Evolutionary conservation across 2,113 vertebrate species (phyloP).

Genomic region (Daboia siamensis): DNA sequence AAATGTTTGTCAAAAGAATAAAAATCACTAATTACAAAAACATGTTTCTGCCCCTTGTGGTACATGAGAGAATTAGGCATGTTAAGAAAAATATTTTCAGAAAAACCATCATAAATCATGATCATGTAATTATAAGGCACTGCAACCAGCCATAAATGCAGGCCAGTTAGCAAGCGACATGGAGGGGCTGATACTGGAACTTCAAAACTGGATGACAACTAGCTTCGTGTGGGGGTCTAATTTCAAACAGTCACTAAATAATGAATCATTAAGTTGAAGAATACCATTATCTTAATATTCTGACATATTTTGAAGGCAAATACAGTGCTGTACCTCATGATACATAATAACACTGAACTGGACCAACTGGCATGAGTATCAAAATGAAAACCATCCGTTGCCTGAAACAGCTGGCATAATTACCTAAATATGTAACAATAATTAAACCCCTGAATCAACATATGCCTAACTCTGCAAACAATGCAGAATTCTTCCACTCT

Average conservation of each 20-base stretch:
- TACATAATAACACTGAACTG: neutral
- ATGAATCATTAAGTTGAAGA: neutral
- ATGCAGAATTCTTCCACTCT: neutral
- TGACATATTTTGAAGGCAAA: neutral
- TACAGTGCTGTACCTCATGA: neutral
- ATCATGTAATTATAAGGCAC: neutral
- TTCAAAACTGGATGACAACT: neutral
- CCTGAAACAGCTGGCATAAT: neutral
- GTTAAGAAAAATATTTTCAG: neutral
- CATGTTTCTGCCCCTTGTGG: neutral
- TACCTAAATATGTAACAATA: neutral
- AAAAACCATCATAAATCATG: neutral
- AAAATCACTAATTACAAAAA: neutral
- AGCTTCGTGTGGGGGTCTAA: neutral
- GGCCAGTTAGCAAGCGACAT: neutral
- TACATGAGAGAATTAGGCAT: neutral
- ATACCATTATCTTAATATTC: neutral
- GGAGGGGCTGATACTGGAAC: neutral
- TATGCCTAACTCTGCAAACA: neutral
- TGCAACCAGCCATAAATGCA: neutral
- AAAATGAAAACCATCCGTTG: neutral
- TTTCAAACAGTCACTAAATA: neutral
- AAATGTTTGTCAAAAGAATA: neutral
- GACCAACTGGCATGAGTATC: neutral
- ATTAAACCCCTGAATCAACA: neutral